These are phyloP conservation scores for Thalassophryne amazonica DNA, from an alignment of 2,797 vertebrate species.

Conservation along the genomic window DNA sequence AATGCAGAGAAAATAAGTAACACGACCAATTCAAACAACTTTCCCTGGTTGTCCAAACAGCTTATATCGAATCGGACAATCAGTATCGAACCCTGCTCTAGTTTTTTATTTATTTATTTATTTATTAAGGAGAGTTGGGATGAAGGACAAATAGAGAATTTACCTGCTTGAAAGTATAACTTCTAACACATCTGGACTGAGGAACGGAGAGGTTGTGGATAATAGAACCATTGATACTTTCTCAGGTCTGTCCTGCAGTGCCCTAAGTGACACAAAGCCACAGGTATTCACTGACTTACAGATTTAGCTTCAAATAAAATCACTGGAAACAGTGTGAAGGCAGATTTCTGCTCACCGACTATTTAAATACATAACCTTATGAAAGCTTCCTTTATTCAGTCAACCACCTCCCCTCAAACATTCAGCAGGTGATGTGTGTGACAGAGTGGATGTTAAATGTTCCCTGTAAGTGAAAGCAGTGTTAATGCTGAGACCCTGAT, in stretches of 20 bases:
- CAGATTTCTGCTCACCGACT: conserved; percentile 22
- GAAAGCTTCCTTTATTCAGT: conserved; percentile 38
- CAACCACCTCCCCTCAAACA: conserved; percentile 2
- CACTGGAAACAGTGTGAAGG: conserved; percentile 20
- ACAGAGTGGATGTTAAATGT: too few relatives aligned
- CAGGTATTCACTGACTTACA: conserved; percentile 42
- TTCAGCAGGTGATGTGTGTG: neutral
- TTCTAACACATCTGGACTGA: conserved; percentile 5
- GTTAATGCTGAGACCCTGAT: too few relatives aligned
- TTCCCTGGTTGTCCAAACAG: too few relatives aligned
- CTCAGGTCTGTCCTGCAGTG: conserved; percentile 11
- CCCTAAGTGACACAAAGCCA: conserved; percentile 31
- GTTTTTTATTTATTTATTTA: neutral
- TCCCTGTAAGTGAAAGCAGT: too few relatives aligned
- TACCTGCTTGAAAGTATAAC: conserved; percentile 13
- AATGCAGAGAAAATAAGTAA: too few relatives aligned
- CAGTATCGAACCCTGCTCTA: too few relatives aligned
- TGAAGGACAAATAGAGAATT: neutral
- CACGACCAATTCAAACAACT: too few relatives aligned
- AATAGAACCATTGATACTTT: conserved; percentile 42
- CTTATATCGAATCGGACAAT: too few relatives aligned
- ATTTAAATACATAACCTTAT: conserved; percentile 2
- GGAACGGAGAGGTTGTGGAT: conserved; percentile 24
- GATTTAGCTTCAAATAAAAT: conserved; percentile 25
- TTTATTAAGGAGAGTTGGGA: neutral